Base-by-base conservation (phyloP, 2,113 vertebrate genomes). In the Colistium nudipinnis region DNA sequence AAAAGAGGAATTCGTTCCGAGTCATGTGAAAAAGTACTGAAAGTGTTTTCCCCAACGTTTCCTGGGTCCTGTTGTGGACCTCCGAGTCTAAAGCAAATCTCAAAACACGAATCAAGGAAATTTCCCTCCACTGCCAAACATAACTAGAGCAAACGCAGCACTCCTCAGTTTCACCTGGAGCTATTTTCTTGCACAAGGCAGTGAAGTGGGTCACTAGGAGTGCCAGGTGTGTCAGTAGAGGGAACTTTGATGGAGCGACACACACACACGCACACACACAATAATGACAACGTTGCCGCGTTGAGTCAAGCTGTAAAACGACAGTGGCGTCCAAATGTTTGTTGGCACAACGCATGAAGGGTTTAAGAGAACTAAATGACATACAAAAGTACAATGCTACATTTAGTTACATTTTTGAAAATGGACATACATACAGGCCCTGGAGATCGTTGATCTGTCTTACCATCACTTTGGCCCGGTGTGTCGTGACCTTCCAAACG, bases 131-230 rank as follows among this genome's bases (percentile, higher is more conserved):
- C 63, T 27, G 38, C 38, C 27, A 16, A 54, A 19, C 19, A 13
- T 33, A 66, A 49, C 19, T 7, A 30, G 7, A 48, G 41, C 47
- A 27, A 41, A 71, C 60, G 43, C 31, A 57, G 53, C 22, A n/a
- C 10, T 53, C 53, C 54, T 55, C 35, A n/a, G 36, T 49, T 52
- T 76, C 54, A 8, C 38, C 27, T 57, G 20, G 25, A 68, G 30
- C 47, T 49, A 7, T 61, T 73, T 52, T 22, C 41, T 16, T 60
- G 33, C 4, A 19, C 39, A 11, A 39, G 11, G 17, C 33, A 47
- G 13, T 55, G 69, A 87, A 88, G 54, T 85, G 73, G 74, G 82
- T 83, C 84, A 82, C 60, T 60, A 70, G 59, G 47, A 76, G 56
- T 43, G 74, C 62, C 83, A 83, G 78, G 81, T 82, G 70, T 77